phyloP scores from a whole-genome alignment of 92 coral and sea anemone species.

The Ricordea florida region DNA sequence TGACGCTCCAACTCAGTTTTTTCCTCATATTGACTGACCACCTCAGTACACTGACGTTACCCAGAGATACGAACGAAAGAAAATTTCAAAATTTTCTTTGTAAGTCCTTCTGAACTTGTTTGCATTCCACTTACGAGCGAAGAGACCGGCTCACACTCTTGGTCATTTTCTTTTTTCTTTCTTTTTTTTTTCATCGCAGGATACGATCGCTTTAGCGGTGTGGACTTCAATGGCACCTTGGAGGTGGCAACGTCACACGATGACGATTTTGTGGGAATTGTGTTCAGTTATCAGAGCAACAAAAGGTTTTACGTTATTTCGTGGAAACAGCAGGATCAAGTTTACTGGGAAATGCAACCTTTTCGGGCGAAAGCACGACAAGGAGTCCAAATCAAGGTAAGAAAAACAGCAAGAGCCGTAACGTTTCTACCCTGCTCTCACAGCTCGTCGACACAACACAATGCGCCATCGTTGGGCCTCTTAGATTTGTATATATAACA shows the following conservation, averaged over 20 bases:
- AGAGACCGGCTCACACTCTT: too few species aligned
- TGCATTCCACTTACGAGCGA: too few species aligned
- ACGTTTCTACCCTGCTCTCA: too few species aligned
- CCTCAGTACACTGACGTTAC: too few species aligned
- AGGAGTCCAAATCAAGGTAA: slow-evolving; percentile 82
- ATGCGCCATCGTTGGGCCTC: too few species aligned
- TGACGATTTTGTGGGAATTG: slow-evolving; percentile 80
- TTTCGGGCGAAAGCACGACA: slow-evolving; percentile 69
- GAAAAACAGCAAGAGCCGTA: not conserved
- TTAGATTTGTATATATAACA: too few species aligned
- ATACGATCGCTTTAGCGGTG: slow-evolving; percentile 46
- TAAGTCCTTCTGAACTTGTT: not conserved
- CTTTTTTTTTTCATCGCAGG: not conserved
- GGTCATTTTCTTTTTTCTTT: not conserved
- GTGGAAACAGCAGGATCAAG: slow-evolving; percentile 82
- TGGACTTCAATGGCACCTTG: slow-evolving; percentile 85
- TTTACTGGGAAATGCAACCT: slow-evolving; percentile 79
- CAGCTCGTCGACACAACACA: too few species aligned
- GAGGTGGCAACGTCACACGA: slow-evolving; percentile 64
- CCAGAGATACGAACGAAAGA: not conserved
- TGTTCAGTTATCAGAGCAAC: slow-evolving; percentile 84
- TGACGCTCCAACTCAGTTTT: too few species aligned
- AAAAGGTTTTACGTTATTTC: slow-evolving; percentile 76
- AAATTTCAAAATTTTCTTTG: not conserved
- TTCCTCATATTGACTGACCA: too few species aligned